These are phyloP conservation scores for Cotesia vestalis DNA, from an alignment of 1,140 invertebrate species.

Conservation along the genomic window DNA sequence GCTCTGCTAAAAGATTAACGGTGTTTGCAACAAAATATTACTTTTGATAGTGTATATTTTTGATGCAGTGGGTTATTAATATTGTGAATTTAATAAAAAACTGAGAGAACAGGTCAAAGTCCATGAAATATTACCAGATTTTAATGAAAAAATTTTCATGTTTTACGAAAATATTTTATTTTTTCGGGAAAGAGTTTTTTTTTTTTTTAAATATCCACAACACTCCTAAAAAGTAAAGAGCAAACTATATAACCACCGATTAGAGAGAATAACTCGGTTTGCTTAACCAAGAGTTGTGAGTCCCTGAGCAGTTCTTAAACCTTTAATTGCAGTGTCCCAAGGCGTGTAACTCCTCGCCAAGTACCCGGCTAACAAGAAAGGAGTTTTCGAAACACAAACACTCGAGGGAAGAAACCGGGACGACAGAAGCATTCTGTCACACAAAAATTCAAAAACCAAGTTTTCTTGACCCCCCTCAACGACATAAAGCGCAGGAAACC, in stretches of 20 bases:
- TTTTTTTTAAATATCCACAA: no score
- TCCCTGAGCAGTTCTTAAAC: constrained; percentile 29
- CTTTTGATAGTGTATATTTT: constrained; percentile 2
- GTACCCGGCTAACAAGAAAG: no score
- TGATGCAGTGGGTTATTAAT: constrained; percentile 8
- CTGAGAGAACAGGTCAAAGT: no score
- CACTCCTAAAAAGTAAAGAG: no score
- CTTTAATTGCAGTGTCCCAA: constrained; percentile 30
- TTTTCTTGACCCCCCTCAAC: neutral
- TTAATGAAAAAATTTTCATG: no score
- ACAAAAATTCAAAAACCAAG: constrained; percentile 28
- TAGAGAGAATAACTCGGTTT: neutral
- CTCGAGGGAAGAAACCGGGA: constrained; percentile 26
- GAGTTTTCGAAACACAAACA: constrained; percentile 1
- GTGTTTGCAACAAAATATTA: no score
- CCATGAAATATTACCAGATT: no score
- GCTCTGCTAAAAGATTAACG: constrained; percentile 1
- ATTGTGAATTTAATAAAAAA: no score
- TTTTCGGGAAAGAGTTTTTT: no score
- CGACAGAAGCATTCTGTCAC: constrained; percentile 38
- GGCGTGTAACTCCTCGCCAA: constrained; percentile 11
- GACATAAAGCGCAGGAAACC: no score
- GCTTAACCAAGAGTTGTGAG: constrained; percentile 22
- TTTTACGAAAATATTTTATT: no score
- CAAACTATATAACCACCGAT: no score